These are phyloP conservation scores for Dipodomys ordii DNA, from an alignment of 2,113 vertebrate species.

Conservation along the genomic window DNA sequence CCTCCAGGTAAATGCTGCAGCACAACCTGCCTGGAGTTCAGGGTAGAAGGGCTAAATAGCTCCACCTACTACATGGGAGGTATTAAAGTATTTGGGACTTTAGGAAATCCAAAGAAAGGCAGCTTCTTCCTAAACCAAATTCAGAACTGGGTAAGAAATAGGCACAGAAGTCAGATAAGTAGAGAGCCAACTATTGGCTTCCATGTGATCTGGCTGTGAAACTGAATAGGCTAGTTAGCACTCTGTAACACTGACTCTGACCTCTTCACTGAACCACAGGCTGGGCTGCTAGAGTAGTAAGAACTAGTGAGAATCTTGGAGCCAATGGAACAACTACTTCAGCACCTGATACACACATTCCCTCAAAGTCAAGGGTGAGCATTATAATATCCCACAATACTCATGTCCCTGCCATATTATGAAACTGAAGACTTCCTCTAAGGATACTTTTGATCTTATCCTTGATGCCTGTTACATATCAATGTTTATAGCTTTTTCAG, in stretches of 20 bases:
- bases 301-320: neutral
- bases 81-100: neutral
- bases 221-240: neutral
- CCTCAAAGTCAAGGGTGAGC: neutral
- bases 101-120: neutral
- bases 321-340: neutral
- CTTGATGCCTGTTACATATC: neutral
- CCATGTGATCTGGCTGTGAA: neutral
- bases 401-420: neutral
- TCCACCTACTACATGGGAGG: too few species aligned
- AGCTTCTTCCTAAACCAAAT: neutral
- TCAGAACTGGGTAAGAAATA: neutral
- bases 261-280: neutral
- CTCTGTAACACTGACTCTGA: neutral
- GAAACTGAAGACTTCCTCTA: conserved; percentile 9
- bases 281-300: too few species aligned
- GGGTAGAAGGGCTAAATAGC: too few species aligned
- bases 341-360: neutral
- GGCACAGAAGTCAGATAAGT: neutral
- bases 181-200: neutral
- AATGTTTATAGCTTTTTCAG: neutral
- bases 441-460: conserved; percentile 35
- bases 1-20: neutral
- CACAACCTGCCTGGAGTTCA: too few species aligned
- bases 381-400: neutral